Conservation (phyloP, 2,888 invertebrate genomes). For the Pharmacophagus antenor region DNA sequence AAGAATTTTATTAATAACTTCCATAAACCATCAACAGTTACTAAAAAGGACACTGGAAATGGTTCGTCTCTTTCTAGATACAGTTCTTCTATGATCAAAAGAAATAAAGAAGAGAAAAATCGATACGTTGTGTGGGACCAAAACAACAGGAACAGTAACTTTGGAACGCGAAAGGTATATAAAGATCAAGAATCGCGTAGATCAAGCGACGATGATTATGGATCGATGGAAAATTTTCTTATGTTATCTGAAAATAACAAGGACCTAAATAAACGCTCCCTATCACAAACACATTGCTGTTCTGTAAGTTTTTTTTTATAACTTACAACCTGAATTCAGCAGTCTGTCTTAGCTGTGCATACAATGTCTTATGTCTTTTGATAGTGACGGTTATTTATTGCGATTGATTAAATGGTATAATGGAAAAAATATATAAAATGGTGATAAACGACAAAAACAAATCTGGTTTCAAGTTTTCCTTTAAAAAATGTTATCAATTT, state of each 20-base stretch:
- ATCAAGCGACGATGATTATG: slow-evolving; percentile 25
- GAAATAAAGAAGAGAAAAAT: slow-evolving; percentile 59
- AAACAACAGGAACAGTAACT: slow-evolving; percentile 45
- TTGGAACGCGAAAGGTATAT: slow-evolving; percentile 47
- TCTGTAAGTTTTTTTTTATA: slow-evolving; percentile 32
- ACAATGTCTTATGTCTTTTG: too few species aligned
- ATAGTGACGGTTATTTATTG: not conserved
- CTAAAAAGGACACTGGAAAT: slow-evolving; percentile 35
- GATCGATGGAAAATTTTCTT: slow-evolving; percentile 41
- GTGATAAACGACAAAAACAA: too few species aligned
- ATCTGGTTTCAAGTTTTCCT: too few species aligned
- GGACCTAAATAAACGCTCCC: slow-evolving; percentile 31
- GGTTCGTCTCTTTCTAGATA: slow-evolving; percentile 36
- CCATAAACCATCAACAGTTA: slow-evolving; percentile 43
- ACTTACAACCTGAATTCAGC: too few species aligned
- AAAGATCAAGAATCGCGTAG: slow-evolving; percentile 36
- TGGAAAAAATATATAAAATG: too few species aligned
- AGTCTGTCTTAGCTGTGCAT: too few species aligned
- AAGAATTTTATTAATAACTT: slow-evolving; percentile 54
- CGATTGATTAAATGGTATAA: not conserved
- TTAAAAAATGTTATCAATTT: too few species aligned
- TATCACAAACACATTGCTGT: slow-evolving; percentile 33
- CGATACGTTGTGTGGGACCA: slow-evolving; percentile 53
- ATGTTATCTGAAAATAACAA: slow-evolving; percentile 34
- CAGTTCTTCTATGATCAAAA: slow-evolving; percentile 50